Conservation (phyloP, 2,888 invertebrate species). For the Trissoscelio sp. region DNA sequence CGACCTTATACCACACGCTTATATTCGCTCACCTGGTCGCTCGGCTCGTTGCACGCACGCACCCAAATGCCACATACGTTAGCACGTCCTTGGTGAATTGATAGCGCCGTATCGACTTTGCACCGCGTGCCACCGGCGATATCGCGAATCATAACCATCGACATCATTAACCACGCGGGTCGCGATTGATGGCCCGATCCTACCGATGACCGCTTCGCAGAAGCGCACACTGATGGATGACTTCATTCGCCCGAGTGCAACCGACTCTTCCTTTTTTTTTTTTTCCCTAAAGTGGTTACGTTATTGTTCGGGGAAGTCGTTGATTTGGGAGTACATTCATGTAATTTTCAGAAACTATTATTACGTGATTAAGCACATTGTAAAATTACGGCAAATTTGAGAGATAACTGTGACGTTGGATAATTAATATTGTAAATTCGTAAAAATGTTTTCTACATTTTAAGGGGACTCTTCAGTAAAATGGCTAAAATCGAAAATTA, state of each 20-base stretch:
- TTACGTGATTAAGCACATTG: too few relatives aligned
- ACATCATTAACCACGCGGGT: constrained; percentile 8
- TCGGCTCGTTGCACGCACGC: constrained; percentile 49
- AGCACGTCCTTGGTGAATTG: constrained; percentile 65
- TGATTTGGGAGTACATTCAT: too few relatives aligned
- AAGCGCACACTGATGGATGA: constrained; percentile 37
- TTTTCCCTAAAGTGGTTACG: background rate
- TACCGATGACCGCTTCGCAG: constrained; percentile 32
- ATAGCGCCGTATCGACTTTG: constrained; percentile 64
- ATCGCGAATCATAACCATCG: constrained; percentile 40
- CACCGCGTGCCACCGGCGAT: constrained; percentile 24
- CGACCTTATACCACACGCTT: constrained; percentile 65
- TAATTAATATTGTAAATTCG: too few relatives aligned
- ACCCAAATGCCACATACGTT: constrained; percentile 60
- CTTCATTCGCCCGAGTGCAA: constrained; percentile 36
- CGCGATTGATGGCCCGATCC: constrained; percentile 21
- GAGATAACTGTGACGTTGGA: too few relatives aligned
- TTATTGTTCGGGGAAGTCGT: too few relatives aligned
- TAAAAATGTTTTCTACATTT: too few relatives aligned
- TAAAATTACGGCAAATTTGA: too few relatives aligned
- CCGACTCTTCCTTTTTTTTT: background rate
- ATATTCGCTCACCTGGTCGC: constrained; percentile 66
- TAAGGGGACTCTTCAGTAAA: too few relatives aligned
- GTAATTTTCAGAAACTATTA: too few relatives aligned
- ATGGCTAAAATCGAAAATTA: too few relatives aligned